Percentiles rank a stretch among this genome's conserved stretches.
Conservation (phyloP, 1,140 invertebrate species). For the Pogonomyrmex barbatus region DNA sequence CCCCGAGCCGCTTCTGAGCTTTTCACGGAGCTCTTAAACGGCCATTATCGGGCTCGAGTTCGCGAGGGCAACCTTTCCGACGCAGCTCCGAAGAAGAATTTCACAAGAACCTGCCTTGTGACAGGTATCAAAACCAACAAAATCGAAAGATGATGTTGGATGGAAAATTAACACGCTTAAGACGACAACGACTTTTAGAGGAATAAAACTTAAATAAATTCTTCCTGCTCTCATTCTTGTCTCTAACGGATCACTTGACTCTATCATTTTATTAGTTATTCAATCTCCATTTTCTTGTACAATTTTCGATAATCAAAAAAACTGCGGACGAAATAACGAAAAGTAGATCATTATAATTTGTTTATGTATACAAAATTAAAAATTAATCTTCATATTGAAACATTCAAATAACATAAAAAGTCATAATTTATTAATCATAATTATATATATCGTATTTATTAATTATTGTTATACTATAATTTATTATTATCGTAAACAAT, state of each 20-base stretch:
- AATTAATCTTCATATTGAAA: constrained; percentile 11
- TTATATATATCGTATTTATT: no score
- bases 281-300: background rate
- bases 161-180: constrained; percentile 36
- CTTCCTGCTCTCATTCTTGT: background rate
- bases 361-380: constrained; percentile 9
- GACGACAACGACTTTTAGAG: constrained; percentile 22
- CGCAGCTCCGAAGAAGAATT: background rate
- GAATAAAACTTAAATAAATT: background rate
- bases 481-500: background rate
- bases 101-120: background rate
- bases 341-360: background rate
- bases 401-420: background rate
- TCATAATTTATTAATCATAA: constrained; percentile 2
- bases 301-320: background rate
- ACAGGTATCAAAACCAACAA: constrained; percentile 42
- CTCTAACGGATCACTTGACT: background rate
- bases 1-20: constrained; percentile 52
- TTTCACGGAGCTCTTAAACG: constrained; percentile 66
- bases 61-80: background rate
- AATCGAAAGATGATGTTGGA: background rate
- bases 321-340: background rate
- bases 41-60: constrained; percentile 52
- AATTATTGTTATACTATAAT: no score
- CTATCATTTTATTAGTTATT: constrained; percentile 23